Evolutionary conservation across 2,113 vertebrate genomes (phyloP).

Genomic region (Entosphenus tridentatus): DNA sequence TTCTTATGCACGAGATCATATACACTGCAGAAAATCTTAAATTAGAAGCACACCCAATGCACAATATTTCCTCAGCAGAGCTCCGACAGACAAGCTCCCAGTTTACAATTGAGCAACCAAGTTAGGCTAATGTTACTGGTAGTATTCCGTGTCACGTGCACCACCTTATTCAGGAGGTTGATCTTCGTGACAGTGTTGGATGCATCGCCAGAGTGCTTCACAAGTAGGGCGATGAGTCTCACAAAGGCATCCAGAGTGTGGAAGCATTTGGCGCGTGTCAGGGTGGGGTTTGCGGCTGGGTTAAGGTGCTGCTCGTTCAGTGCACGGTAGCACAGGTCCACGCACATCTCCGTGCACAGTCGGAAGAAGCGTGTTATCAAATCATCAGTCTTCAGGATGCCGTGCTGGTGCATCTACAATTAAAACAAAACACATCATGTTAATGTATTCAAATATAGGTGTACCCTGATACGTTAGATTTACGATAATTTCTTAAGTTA

Average conservation of each 20-base stretch:
- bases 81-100: no score
- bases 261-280: slow-evolving; percentile 95
- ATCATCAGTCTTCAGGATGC: slow-evolving; percentile 91
- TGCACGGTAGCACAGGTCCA: slow-evolving; percentile 91
- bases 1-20: no score
- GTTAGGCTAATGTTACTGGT: no score
- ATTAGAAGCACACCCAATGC: no score
- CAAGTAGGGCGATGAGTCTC: slow-evolving; percentile 71
- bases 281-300: slow-evolving; percentile 76
- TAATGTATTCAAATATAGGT: no score
- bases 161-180: slow-evolving; percentile 86
- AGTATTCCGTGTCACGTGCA: background rate
- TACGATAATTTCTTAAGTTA: no score
- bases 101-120: no score
- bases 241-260: slow-evolving; percentile 96
- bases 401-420: slow-evolving; percentile 86
- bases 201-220: slow-evolving; percentile 94
- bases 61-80: no score
- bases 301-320: slow-evolving; percentile 96
- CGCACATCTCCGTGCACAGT: slow-evolving; percentile 95
- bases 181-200: slow-evolving; percentile 97
- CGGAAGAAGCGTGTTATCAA: slow-evolving; percentile 93
- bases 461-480: no score
- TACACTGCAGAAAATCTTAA: no score
- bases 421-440: background rate